Evolutionary conservation across 2,113 vertebrate species (phyloP).

Genomic region (Apodemus speciosus): DNA sequence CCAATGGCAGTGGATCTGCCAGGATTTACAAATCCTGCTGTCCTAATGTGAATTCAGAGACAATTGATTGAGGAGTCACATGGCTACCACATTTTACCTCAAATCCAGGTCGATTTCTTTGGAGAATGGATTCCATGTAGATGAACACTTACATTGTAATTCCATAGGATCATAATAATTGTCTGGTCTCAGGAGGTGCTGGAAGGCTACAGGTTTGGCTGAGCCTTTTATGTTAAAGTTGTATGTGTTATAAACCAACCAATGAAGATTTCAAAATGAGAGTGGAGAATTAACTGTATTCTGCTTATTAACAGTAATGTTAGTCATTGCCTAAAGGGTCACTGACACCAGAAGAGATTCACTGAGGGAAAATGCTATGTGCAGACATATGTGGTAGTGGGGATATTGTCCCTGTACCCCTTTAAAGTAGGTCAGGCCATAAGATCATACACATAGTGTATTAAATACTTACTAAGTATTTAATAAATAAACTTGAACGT

Average conservation of each 20-base stretch:
- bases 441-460: not conserved
- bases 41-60: not conserved
- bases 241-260: not conserved
- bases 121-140: not conserved
- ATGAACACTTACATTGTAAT: not conserved
- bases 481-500: not conserved
- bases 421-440: not conserved
- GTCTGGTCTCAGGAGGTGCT: not conserved
- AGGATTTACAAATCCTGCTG: not conserved
- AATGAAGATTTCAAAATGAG: not conserved
- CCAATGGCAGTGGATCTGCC: too few species aligned
- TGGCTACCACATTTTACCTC: not conserved
- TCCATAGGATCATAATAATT: not conserved
- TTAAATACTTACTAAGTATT: too few species aligned
- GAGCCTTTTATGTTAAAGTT: not conserved
- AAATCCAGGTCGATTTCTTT: not conserved
- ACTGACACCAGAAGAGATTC: not conserved
- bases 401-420: accelerated
- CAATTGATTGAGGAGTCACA: not conserved
- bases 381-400: not conserved
- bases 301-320: not conserved
- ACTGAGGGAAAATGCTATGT: not conserved
- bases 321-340: not conserved
- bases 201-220: not conserved
- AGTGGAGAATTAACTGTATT: not conserved